A percentile compares a stretch with the other conserved stretches of the same genome.
These are phyloP conservation scores for Drosophila quasianomalipes DNA, from an alignment of 2,888 invertebrate genomes.

Conservation along the genomic window DNA sequence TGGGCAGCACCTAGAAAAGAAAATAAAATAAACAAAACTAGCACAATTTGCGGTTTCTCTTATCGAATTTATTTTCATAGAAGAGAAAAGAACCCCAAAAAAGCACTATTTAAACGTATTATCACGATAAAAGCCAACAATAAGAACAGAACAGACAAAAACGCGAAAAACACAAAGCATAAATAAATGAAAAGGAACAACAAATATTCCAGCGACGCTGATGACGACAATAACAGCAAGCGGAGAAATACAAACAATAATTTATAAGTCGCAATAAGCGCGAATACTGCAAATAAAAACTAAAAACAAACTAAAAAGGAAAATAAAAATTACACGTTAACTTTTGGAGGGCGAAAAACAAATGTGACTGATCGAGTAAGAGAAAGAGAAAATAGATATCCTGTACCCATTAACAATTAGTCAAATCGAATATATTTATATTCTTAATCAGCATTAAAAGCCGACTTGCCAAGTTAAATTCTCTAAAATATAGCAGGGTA, in stretches of 20 bases:
- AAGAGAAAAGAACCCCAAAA: conserved; percentile 15
- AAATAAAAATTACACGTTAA: conserved; percentile 15
- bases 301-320: conserved; percentile 43
- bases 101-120: conserved; percentile 40
- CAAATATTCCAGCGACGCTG: conserved; percentile 42
- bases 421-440: background rate
- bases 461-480: background rate
- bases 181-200: conserved; percentile 31
- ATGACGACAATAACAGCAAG: conserved; percentile 34
- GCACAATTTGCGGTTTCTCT: conserved; percentile 41
- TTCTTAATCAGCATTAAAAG: background rate
- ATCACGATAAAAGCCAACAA: conserved; percentile 45
- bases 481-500: background rate
- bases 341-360: background rate
- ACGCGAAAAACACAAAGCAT: conserved; percentile 15
- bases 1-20: background rate
- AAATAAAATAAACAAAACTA: conserved; percentile 18
- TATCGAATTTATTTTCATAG: conserved; percentile 23
- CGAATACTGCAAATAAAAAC: conserved; percentile 52
- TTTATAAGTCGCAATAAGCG: conserved; percentile 79
- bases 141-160: conserved; percentile 10
- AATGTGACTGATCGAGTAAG: background rate
- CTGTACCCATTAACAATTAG: background rate
- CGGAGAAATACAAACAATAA: conserved; percentile 52
- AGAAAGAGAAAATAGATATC: background rate